Conservation (phyloP, 2,797 vertebrate genomes). For the Furcifer pardalis region DNA sequence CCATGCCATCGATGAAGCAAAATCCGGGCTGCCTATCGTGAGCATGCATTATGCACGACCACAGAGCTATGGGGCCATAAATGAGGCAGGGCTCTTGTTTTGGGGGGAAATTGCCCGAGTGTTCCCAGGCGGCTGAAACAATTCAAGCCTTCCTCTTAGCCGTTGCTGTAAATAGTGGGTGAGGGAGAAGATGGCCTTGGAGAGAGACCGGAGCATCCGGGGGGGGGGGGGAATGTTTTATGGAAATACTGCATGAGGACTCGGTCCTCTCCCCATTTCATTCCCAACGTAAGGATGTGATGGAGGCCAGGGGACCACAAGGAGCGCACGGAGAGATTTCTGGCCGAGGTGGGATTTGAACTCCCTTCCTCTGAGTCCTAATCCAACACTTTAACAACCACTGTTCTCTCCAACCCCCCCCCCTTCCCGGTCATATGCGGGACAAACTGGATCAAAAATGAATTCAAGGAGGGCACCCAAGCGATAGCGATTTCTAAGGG, state of each 20-base stretch:
- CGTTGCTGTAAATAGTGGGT: conserved; percentile 37
- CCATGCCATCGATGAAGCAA: too few relatives aligned
- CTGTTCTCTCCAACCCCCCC: too few relatives aligned
- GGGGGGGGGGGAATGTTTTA: conserved; percentile 34
- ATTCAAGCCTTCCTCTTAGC: conserved; percentile 19
- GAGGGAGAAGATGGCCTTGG: not conserved
- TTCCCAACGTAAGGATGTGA: too few relatives aligned
- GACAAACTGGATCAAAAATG: too few relatives aligned
- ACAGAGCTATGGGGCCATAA: conserved; percentile 33
- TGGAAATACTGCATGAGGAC: not conserved
- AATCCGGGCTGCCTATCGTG: not conserved
- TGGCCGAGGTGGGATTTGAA: too few relatives aligned
- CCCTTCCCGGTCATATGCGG: too few relatives aligned
- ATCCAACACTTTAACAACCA: too few relatives aligned
- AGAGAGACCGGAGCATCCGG: conserved; percentile 12
- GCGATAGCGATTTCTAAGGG: not conserved
- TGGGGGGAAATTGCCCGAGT: conserved; percentile 32
- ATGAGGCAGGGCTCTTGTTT: conserved; percentile 6
- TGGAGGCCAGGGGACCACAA: too few relatives aligned
- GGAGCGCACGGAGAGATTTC: too few relatives aligned
- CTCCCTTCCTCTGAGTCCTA: too few relatives aligned
- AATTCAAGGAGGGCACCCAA: not conserved
- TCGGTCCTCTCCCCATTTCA: too few relatives aligned
- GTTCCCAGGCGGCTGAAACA: conserved; percentile 28
- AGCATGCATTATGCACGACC: conserved; percentile 33